phyloP scores from a whole-genome alignment of 2,888 invertebrate genomes.

The Sipha maydis region DNA sequence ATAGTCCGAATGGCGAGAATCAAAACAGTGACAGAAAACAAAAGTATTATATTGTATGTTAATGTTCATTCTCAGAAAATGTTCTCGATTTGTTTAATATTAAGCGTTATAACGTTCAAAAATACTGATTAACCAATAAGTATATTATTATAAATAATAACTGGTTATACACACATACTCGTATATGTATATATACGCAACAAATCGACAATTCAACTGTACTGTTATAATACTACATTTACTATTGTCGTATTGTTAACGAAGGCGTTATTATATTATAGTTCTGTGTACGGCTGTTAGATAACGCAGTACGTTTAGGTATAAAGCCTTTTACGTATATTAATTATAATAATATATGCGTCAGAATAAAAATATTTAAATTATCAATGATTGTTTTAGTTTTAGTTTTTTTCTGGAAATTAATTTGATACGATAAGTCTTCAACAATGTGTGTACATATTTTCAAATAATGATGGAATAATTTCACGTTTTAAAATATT shows the following conservation, averaged over 20 bases:
- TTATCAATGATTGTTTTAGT: background rate
- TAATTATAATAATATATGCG: background rate
- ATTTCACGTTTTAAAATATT: background rate
- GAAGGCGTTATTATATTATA: background rate
- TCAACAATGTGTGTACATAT: background rate
- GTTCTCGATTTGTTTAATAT: background rate
- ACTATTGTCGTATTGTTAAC: background rate
- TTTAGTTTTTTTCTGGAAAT: background rate
- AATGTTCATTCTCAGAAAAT: background rate
- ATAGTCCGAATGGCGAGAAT: background rate
- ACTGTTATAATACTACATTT: background rate
- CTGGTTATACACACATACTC: background rate
- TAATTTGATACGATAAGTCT: conserved; percentile 16
- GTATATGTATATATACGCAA: background rate
- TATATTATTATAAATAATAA: background rate
- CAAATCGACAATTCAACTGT: background rate
- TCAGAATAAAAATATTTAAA: conserved; percentile 14
- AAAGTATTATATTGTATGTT: background rate
- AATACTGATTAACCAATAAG: background rate
- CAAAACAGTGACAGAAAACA: background rate
- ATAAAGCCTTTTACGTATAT: background rate
- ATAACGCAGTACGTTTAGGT: background rate
- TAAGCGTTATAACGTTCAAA: background rate
- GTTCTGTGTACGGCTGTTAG: background rate
- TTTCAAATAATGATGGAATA: background rate